Evolutionary conservation across 2,113 vertebrate genomes (phyloP).

Genomic region (mouse (Mus musculus)): DNA sequence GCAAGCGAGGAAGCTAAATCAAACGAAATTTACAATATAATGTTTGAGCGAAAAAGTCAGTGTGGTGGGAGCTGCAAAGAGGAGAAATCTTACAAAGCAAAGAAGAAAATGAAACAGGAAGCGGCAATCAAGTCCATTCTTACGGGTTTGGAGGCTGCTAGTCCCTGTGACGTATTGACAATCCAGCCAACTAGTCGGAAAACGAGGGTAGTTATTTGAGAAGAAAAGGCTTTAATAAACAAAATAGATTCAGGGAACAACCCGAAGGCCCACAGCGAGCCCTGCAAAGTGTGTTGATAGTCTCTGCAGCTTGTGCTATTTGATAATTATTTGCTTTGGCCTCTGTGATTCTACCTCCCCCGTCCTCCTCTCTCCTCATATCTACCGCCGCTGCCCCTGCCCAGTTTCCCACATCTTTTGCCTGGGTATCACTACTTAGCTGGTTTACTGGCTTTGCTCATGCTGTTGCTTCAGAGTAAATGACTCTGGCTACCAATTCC

Average conservation of each 20-base stretch:
- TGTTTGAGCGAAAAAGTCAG: slow-evolving; percentile 11
- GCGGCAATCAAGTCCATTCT: slow-evolving; percentile 48
- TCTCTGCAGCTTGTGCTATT: neutral
- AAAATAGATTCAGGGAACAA: neutral
- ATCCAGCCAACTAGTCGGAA: slow-evolving; percentile 24
- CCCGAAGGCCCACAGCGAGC: neutral
- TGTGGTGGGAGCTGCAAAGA: slow-evolving; percentile 35
- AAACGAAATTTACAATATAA: slow-evolving; percentile 58
- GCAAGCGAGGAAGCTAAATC: slow-evolving; percentile 51
- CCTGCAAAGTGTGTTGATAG: neutral
- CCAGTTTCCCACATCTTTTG: neutral
- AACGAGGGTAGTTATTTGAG: slow-evolving; percentile 16
- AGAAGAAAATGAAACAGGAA: slow-evolving; percentile 49
- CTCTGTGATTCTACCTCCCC: neutral
- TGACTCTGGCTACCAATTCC: neutral
- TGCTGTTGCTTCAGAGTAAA: neutral
- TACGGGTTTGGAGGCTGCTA: neutral
- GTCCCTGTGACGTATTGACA: neutral
- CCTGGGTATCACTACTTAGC: neutral
- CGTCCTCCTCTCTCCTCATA: neutral
- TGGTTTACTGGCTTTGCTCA: neutral
- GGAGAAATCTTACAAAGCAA: neutral
- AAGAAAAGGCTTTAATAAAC: slow-evolving; percentile 36
- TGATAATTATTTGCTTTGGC: slow-evolving; percentile 35
- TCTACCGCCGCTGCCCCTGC: neutral